phyloP scores from a whole-genome alignment of 2,113 vertebrate species.

The Lontra canadensis region DNA sequence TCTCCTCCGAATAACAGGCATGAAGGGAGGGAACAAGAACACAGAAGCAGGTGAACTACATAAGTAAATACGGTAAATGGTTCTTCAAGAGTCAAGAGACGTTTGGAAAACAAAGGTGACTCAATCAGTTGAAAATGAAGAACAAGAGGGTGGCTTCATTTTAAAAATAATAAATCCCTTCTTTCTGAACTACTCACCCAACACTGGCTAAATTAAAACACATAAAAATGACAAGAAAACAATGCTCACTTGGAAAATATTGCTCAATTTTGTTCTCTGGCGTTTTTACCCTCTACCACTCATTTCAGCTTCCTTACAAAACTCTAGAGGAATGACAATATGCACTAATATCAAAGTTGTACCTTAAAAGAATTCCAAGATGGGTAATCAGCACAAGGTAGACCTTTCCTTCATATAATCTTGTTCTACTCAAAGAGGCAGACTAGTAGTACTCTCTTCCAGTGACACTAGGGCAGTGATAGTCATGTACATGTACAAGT shows the following conservation, averaged over 20 bases:
- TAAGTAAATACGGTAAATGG: neutral
- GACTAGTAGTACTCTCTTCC: neutral
- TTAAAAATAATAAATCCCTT: constrained; percentile 69
- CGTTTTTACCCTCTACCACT: constrained; percentile 41
- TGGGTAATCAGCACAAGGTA: neutral
- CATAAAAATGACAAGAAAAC: constrained; percentile 77
- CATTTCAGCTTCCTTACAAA: constrained; percentile 50
- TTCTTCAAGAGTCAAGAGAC: neutral
- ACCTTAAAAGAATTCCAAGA: constrained; percentile 27
- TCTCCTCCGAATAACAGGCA: neutral
- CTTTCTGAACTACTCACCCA: constrained; percentile 52
- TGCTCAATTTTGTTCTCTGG: constrained; percentile 63
- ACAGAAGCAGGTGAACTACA: neutral
- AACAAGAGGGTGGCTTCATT: constrained; percentile 37
- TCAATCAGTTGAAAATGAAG: constrained; percentile 50
- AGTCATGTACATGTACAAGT: neutral
- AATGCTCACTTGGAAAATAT: constrained; percentile 67
- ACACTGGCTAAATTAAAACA: constrained; percentile 73
- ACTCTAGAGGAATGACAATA: constrained; percentile 25
- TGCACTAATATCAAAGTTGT: neutral
- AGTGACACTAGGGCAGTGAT: neutral
- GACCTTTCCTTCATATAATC: neutral
- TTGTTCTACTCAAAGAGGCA: constrained; percentile 21
- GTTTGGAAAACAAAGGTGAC: constrained; percentile 21
- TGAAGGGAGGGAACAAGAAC: neutral